Evolutionary conservation across 2,113 vertebrate species (phyloP).

Genomic region (Geococcyx californianus): DNA sequence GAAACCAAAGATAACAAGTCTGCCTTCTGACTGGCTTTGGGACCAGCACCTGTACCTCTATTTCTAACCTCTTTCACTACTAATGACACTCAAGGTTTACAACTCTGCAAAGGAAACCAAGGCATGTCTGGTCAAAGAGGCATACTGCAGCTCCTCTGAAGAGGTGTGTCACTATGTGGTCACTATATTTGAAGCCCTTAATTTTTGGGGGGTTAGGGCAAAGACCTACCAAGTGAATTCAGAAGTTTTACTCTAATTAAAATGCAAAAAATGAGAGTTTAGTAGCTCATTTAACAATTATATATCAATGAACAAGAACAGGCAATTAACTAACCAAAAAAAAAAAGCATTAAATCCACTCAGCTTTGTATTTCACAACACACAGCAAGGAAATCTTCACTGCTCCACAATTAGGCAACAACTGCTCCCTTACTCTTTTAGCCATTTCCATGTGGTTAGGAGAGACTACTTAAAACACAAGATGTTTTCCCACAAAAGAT

Average conservation of each 20-base stretch:
- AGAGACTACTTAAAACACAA: neutral
- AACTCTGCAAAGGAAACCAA: neutral
- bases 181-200: neutral
- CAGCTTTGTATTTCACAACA: neutral
- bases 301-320: neutral
- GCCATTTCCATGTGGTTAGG: neutral
- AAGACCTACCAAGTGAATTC: neutral
- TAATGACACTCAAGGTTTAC: neutral
- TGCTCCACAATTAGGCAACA: neutral
- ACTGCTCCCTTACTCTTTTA: neutral
- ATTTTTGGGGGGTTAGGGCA: neutral
- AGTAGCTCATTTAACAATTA: neutral
- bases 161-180: rapidly evolving
- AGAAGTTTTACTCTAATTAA: neutral
- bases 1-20: neutral
- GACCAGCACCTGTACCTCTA: rapidly evolving
- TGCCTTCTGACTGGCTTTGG: neutral
- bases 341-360: neutral
- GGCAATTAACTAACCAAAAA: neutral
- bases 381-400: neutral
- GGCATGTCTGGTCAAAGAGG: neutral
- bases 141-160: neutral
- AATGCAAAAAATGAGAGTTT: neutral
- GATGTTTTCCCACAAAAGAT: neutral
- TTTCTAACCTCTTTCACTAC: neutral